Conservation (phyloP, 2,797 vertebrate genomes). For the Pogonophryne albipinna region DNA sequence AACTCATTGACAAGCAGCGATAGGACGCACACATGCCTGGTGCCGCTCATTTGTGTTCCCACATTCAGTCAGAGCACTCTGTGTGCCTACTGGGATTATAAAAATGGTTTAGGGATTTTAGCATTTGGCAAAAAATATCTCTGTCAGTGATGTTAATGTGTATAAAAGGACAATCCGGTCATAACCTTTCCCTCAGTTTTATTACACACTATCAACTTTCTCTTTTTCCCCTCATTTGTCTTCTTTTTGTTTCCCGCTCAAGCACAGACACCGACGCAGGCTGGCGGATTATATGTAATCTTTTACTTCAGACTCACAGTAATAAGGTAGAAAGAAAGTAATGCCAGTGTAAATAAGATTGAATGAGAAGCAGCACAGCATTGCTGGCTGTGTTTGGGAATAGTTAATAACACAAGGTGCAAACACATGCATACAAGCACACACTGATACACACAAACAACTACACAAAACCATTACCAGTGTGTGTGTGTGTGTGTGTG, state of each 20-base stretch:
- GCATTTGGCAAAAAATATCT: slow-evolving; percentile 13
- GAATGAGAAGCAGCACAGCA: slow-evolving; percentile 44
- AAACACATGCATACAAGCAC: slow-evolving; percentile 40
- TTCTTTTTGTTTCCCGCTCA: slow-evolving; percentile 39
- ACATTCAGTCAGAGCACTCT: slow-evolving; percentile 54
- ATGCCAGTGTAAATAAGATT: slow-evolving; percentile 35
- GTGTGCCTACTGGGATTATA: slow-evolving; percentile 56
- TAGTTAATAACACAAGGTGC: slow-evolving; percentile 59
- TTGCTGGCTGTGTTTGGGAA: slow-evolving; percentile 45
- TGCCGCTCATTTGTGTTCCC: slow-evolving; percentile 37
- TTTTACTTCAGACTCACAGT: slow-evolving; percentile 57
- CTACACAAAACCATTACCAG: slow-evolving; percentile 61
- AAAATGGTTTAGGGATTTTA: slow-evolving; percentile 57
- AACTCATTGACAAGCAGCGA: slow-evolving; percentile 42
- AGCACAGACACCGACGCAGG: slow-evolving; percentile 38
- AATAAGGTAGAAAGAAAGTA: slow-evolving; percentile 60
- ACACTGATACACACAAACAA: slow-evolving; percentile 40
- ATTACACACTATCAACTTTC: slow-evolving; percentile 37
- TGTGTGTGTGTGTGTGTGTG: slow-evolving; percentile 25
- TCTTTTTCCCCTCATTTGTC: slow-evolving; percentile 42
- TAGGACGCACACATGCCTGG: slow-evolving; percentile 26
- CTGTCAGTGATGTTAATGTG: slow-evolving; percentile 30
- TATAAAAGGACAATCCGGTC: slow-evolving; percentile 18
- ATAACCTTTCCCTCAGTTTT: slow-evolving; percentile 22
- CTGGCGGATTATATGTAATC: slow-evolving; percentile 57